Conservation (phyloP, 2,888 invertebrate genomes). For the Synergus japonicus region DNA sequence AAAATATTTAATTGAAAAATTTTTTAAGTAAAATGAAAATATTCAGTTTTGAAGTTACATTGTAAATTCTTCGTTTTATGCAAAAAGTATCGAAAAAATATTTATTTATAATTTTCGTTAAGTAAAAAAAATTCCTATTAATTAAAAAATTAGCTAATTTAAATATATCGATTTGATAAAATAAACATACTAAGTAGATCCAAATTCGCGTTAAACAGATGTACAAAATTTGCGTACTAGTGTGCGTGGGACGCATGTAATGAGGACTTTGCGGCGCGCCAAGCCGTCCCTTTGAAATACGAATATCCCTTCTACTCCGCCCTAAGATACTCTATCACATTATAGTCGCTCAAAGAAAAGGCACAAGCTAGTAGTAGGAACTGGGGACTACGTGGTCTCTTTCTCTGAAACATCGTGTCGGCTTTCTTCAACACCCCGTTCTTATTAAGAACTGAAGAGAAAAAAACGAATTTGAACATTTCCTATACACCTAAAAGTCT, state of each 20-base stretch:
- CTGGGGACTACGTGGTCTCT: constrained; percentile 39
- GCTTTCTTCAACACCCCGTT: constrained; percentile 57
- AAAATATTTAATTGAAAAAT: too few relatives aligned
- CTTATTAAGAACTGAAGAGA: constrained; percentile 37
- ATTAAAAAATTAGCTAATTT: too few relatives aligned
- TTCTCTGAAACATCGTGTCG: constrained; percentile 57
- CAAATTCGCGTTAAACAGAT: neutral
- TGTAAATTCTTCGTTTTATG: too few relatives aligned
- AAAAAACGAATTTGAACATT: constrained; percentile 16
- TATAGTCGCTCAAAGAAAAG: constrained; percentile 49
- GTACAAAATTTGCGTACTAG: neutral
- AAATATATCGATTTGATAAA: neutral
- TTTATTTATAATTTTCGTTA: too few relatives aligned
- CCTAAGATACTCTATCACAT: constrained; percentile 65
- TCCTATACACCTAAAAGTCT: neutral
- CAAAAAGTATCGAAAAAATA: too few relatives aligned
- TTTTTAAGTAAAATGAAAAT: too few relatives aligned
- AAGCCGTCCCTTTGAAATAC: constrained; percentile 68
- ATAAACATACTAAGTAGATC: neutral
- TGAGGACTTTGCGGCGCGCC: constrained; percentile 64
- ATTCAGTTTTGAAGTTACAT: too few relatives aligned
- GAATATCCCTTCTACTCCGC: constrained; percentile 67
- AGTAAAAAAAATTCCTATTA: too few relatives aligned
- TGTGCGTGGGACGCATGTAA: constrained; percentile 55
- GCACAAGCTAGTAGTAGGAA: constrained; percentile 32